Base-by-base conservation (phyloP, 2,113 vertebrate species). In the Gymnorhina tibicen region DNA sequence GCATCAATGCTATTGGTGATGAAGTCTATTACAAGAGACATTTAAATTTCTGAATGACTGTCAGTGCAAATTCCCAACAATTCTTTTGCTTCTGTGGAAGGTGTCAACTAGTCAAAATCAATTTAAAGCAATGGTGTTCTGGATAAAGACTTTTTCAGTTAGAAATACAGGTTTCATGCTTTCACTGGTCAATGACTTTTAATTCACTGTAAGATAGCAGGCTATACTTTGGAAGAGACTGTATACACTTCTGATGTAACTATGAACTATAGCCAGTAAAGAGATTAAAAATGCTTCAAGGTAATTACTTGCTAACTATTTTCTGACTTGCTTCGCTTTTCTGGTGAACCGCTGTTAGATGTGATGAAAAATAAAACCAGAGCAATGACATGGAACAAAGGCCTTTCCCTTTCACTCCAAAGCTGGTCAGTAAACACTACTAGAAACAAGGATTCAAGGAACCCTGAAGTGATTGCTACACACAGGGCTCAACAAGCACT, bases 401-500 rank as follows among this genome's bases (percentile, higher is more conserved):
- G 41, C 23, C 20, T 42, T 33, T 32, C 46, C 33, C 14, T n/a
- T 47, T 46, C 16, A 33, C 7, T 10, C 42, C 30, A 50, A 9
- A 7, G 41, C 42, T 33, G 17, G 35, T 15, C 79, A 91, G 52
- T 16, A 86, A 87, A 84, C 14, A 33, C 20, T 44, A 79, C 63
- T 33, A 74, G 26, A 69, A 86, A 80, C 32, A 50, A 37, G 5
- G 12, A 44, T 30, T 41, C 32, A 47, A 63, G 23, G 16, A 76
- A 46, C 11, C 12, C 46, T 6, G 59, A 14, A 35, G 47, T 0
- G 0, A 76, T 7, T 35, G 30, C 32, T 21, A 53, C 16, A 33
- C 1, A 16, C 3, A 2, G 4, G 17, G 18, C n/a, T 59, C 44
- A 35, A 73, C 4, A 44, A 44, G 14, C 20, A 18, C 17, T 28